A percentile compares a stretch with the other conserved stretches of the same genome.
Conservation (phyloP, 2,888 invertebrate genomes). For the Ferdinandea cuprea region DNA sequence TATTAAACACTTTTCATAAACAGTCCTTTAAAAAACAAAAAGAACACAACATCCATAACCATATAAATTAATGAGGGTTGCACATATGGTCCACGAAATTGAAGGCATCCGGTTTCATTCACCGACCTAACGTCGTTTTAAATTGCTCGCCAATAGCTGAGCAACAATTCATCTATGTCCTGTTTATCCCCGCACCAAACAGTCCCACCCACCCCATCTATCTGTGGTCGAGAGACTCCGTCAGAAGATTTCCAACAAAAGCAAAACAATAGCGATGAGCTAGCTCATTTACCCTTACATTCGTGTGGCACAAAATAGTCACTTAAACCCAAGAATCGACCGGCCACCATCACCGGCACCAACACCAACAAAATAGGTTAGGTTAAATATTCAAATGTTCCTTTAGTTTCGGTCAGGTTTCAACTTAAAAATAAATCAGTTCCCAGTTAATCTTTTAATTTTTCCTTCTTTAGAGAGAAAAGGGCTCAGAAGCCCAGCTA, state of each 20-base stretch:
- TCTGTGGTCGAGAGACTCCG: background rate
- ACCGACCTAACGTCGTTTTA: constrained; percentile 21
- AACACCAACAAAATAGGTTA: constrained; percentile 25
- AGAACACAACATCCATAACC: constrained; percentile 17
- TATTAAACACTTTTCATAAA: constrained; percentile 8
- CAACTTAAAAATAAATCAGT: constrained; percentile 43
- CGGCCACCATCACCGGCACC: background rate
- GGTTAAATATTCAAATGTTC: constrained; percentile 37
- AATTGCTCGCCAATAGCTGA: constrained; percentile 28
- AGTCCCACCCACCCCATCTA: background rate
- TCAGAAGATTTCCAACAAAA: constrained; percentile 3
- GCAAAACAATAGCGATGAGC: constrained; percentile 37
- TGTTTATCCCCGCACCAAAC: too few species aligned
- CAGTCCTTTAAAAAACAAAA: constrained; percentile 20
- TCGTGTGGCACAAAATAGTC: background rate
- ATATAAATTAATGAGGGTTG: constrained; percentile 33
- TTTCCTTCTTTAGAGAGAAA: background rate
- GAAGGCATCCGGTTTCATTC: constrained; percentile 13
- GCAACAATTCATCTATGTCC: constrained; percentile 47
- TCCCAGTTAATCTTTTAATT: constrained; percentile 43
- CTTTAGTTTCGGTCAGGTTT: constrained; percentile 1
- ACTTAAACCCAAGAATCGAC: background rate
- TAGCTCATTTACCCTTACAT: constrained; percentile 32
- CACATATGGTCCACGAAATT: constrained; percentile 26
- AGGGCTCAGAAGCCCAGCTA: background rate